Evolutionary conservation across 2,888 invertebrate genomes (phyloP).

Genomic region (Acanthosepion lycidas): DNA sequence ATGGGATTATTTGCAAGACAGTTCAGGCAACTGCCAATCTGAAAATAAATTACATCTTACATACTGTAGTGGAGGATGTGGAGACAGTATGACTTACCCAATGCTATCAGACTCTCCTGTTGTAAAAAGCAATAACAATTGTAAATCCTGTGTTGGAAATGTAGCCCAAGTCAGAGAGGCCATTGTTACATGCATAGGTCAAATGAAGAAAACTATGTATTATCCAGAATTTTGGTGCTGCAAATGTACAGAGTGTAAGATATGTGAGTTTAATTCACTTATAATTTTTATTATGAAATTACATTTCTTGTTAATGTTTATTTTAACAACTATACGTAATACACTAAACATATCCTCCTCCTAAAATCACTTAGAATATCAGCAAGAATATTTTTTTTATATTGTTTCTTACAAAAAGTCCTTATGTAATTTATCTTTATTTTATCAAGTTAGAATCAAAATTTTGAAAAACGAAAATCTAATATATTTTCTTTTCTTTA

Average conservation of each 20-base stretch:
- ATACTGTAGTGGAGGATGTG: slow-evolving; percentile 54
- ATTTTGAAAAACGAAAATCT: not conserved
- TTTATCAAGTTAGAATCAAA: not conserved
- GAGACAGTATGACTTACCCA: slow-evolving; percentile 50
- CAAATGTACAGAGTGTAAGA: slow-evolving; percentile 42
- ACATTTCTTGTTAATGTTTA: too few relatives aligned
- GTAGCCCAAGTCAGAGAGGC: not conserved
- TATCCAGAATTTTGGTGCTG: slow-evolving; percentile 41
- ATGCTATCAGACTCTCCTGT: not conserved
- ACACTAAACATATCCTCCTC: too few relatives aligned
- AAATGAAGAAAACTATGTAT: slow-evolving; percentile 42
- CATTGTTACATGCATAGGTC: not conserved
- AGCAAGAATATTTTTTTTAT: too few relatives aligned
- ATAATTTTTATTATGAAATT: too few relatives aligned
- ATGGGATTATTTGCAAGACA: slow-evolving; percentile 50
- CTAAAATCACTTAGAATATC: too few relatives aligned
- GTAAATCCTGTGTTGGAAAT: not conserved
- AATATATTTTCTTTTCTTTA: not conserved
- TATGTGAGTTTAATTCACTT: not conserved
- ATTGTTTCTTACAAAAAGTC: too few relatives aligned
- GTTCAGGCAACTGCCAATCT: slow-evolving; percentile 49
- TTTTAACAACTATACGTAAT: too few relatives aligned
- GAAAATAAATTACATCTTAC: slow-evolving; percentile 51
- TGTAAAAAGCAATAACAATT: not conserved
- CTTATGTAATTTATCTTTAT: not conserved